These are phyloP conservation scores for Amiota communis DNA, from an alignment of 2,888 invertebrate genomes.

Conservation along the genomic window DNA sequence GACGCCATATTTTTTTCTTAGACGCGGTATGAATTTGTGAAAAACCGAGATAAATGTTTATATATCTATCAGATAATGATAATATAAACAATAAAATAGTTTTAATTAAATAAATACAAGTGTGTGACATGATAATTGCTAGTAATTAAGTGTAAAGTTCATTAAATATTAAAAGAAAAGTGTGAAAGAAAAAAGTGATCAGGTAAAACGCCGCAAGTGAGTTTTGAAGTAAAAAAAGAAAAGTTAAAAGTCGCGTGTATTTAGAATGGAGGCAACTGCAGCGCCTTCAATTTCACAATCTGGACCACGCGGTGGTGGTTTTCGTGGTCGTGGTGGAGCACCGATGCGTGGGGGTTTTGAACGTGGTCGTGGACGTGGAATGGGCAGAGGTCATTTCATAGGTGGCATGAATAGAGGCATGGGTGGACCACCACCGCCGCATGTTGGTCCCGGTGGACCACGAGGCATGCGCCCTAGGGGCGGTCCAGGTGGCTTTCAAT, in stretches of 20 bases:
- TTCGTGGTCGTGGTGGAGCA: conserved; percentile 68
- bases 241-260: background rate
- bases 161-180: background rate
- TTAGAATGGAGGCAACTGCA: conserved; percentile 64
- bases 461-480: conserved; percentile 70
- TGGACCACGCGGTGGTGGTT: conserved; percentile 69
- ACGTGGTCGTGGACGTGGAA: conserved; percentile 71
- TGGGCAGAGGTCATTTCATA: conserved; percentile 72
- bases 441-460: conserved; percentile 59
- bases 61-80: conserved; percentile 25
- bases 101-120: conserved; percentile 7
- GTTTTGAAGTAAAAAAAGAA: background rate
- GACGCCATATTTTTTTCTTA: conserved; percentile 62
- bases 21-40: conserved; percentile 45
- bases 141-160: background rate
- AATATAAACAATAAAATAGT: background rate
- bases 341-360: conserved; percentile 71
- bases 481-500: conserved; percentile 64
- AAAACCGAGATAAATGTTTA: conserved; percentile 48
- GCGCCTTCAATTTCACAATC: conserved; percentile 54
- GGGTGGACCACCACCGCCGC: conserved; percentile 66
- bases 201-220: background rate
- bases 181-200: background rate
- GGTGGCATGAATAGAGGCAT: conserved; percentile 69
- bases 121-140: background rate